Evolutionary conservation across 2,113 vertebrate species (phyloP).

Genomic region (Fregata magnificens): DNA sequence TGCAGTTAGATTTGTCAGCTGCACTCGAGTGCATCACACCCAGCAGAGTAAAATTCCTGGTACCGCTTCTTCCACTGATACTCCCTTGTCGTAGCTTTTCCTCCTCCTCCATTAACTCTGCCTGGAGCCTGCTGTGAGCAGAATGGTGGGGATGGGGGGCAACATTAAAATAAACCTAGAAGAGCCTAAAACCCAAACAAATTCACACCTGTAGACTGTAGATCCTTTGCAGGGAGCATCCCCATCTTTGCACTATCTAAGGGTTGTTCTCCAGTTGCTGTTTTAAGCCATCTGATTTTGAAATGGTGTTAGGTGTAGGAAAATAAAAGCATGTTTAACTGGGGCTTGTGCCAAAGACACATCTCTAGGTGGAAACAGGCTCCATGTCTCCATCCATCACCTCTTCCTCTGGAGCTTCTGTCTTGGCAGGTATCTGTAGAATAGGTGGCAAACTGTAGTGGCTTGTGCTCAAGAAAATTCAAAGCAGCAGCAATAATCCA

Average conservation of each 20-base stretch:
- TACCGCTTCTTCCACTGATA: background rate
- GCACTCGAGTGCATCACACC: background rate
- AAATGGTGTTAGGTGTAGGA: background rate
- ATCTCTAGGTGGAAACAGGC: background rate
- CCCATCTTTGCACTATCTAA: fast-evolving
- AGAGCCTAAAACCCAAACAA: no score
- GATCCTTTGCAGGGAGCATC: background rate
- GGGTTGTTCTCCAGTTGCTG: background rate
- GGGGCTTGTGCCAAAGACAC: background rate
- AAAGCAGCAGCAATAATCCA: background rate
- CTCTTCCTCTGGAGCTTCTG: background rate
- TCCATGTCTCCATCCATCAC: background rate
- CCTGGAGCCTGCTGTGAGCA: background rate
- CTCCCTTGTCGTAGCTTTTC: background rate
- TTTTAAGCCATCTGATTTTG: background rate
- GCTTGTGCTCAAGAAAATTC: background rate
- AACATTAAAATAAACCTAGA: background rate
- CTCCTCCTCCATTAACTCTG: background rate
- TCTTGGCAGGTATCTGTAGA: background rate
- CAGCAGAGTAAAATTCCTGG: background rate
- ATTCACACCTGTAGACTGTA: background rate
- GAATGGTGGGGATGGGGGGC: background rate
- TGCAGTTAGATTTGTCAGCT: background rate
- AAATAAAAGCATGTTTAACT: background rate
- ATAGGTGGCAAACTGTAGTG: background rate